Percentiles rank a stretch among this genome's conserved stretches.
Conservation (phyloP, 2,888 invertebrate species). For the Heliconius cydno region DNA sequence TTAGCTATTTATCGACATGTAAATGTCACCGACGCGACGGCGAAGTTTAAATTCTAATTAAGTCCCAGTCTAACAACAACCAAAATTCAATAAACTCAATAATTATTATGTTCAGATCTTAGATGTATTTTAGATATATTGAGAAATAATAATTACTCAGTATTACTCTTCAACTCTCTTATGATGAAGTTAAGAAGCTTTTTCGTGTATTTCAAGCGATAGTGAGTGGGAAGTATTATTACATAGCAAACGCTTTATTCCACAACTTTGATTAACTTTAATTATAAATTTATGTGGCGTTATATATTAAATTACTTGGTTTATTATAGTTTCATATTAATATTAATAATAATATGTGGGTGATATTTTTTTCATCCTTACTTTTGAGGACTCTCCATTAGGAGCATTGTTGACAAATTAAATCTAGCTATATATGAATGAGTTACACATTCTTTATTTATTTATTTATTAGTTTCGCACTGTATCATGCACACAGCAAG, state of each 20-base stretch:
- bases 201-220: conserved; percentile 5
- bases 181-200: conserved; percentile 18
- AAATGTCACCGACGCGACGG: no score
- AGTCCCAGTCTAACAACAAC: neutral
- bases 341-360: neutral
- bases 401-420: neutral
- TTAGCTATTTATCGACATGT: no score
- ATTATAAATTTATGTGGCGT: neutral
- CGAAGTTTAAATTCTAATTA: no score
- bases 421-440: neutral
- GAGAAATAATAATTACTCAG: neutral
- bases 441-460: neutral
- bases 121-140: neutral
- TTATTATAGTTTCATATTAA: neutral
- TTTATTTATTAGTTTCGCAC: neutral
- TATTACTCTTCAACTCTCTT: conserved; percentile 2
- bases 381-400: neutral
- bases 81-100: conserved; percentile 10
- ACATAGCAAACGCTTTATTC: conserved; percentile 1
- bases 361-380: no score
- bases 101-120: neutral
- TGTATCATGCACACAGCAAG: no score
- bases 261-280: conserved; percentile 17
- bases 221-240: conserved; percentile 12
- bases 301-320: neutral